Base-by-base conservation (phyloP, 2,113 vertebrate genomes). In the Amblyopsis rosae region DNA sequence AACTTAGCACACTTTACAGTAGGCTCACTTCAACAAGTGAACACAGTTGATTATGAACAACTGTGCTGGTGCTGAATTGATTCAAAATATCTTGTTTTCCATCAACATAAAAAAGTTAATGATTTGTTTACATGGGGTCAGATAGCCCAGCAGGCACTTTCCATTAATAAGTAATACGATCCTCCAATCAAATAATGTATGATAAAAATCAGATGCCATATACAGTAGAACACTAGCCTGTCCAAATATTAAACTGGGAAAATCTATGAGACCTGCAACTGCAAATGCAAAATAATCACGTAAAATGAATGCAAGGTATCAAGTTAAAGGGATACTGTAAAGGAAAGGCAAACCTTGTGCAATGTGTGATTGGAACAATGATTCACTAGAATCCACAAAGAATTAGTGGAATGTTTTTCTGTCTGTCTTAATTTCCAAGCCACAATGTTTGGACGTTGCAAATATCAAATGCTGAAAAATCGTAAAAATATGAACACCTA, bases 131-230 rank as follows among this genome's bases (percentile, higher is more conserved):
- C 64, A 75, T 35, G 65, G 77, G 79, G 62, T 53, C 63, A 83
- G 72, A 83, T 67, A 81, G 68, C 75, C 80, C 62, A 69, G 62
- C 79, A 86, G 86, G 83, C 85, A 88, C 88, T 88, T 90, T 86
- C 72, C 79, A 78, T 76, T 57, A 56, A 75, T 53, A 71, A 82
- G 64, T 60, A 32, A 11, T 9, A 33, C 0, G 32, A 59, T 19
- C 57, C 35, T 59, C 1, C 19, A 9, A 59, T 33, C 32, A 13
- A 59, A 59, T 33, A 33, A 32, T 64, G n/a, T 10, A 62, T 46
- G 59, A 59, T 61, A 48, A 54, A 49, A 41, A 41, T 41, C 1
- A 59, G 51, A 50, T 4, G 33, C 70, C 15, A 61, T 57, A 50
- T 51, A 51, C 13, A 4, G 41, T 54, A 19, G 26, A 26, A 58